phyloP scores from a whole-genome alignment of 2,797 vertebrate species.

The Mareca penelope region DNA sequence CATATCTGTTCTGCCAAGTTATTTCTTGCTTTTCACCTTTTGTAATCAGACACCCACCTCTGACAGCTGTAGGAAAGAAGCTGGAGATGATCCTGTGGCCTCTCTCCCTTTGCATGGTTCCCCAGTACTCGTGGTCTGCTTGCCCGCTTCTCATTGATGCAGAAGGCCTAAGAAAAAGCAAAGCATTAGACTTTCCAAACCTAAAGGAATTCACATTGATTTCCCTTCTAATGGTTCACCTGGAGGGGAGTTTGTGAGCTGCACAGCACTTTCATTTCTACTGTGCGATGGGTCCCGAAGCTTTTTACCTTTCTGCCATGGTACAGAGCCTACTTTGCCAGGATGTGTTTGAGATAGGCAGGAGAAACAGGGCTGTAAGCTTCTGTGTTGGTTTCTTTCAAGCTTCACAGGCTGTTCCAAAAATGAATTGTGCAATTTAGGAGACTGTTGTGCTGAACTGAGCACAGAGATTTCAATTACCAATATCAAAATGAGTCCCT shows the following conservation, averaged over 20 bases:
- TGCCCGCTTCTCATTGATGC: not conserved
- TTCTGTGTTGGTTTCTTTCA: not conserved
- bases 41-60: not conserved
- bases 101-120: not conserved
- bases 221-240: not conserved
- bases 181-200: not conserved
- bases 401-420: constrained; percentile 13
- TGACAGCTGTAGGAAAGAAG: not conserved
- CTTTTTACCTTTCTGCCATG: not conserved
- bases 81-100: not conserved
- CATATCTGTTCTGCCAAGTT: not conserved
- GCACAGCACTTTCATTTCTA: not conserved
- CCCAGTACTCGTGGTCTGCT: not conserved
- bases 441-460: constrained; percentile 11
- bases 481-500: constrained; percentile 11
- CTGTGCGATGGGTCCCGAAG: not conserved
- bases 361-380: not conserved
- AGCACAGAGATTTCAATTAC: constrained; percentile 32
- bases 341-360: not conserved
- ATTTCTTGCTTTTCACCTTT: not conserved
- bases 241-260: not conserved
- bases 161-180: not conserved
- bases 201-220: not conserved
- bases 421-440: constrained; percentile 40
- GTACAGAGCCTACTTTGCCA: constrained; percentile 3